These are phyloP conservation scores for Chloropsis cyanopogon DNA, from an alignment of 2,113 vertebrate genomes.

Conservation along the genomic window DNA sequence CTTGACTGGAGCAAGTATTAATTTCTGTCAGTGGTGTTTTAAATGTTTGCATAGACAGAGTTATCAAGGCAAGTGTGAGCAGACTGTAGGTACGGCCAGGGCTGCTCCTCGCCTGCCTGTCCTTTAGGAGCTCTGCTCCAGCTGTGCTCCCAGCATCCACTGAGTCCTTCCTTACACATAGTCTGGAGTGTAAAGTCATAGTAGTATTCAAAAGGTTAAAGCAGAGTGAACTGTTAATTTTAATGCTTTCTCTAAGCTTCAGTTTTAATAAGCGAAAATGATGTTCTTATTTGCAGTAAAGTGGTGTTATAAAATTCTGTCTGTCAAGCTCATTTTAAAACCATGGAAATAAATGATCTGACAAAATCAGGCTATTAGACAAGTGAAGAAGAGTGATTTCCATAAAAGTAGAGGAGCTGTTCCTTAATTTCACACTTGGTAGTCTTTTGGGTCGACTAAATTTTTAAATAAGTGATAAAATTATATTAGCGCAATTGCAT, in stretches of 20 bases:
- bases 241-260: conserved; percentile 84
- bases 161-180: conserved; percentile 14
- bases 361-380: conserved; percentile 85
- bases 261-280: conserved; percentile 86
- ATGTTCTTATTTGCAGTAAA: conserved; percentile 87
- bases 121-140: not conserved
- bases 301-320: conserved; percentile 86
- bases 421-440: conserved; percentile 87
- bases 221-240: conserved; percentile 83
- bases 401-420: conserved; percentile 82
- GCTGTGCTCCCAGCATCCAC: not conserved
- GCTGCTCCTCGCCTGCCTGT: fast-evolving
- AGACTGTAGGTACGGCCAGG: not conserved
- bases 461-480: conserved; percentile 89
- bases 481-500: conserved; percentile 86
- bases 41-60: conserved; percentile 11
- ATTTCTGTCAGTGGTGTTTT: not conserved
- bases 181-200: conserved; percentile 62
- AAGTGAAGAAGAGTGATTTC: conserved; percentile 86
- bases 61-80: not conserved
- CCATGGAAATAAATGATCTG: conserved; percentile 86
- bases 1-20: conserved; percentile 24
- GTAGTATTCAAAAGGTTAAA: conserved; percentile 81
- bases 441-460: conserved; percentile 87
- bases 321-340: conserved; percentile 85